These are phyloP conservation scores for Drosophila parvula DNA, from an alignment of 1,140 invertebrate genomes.

Conservation along the genomic window DNA sequence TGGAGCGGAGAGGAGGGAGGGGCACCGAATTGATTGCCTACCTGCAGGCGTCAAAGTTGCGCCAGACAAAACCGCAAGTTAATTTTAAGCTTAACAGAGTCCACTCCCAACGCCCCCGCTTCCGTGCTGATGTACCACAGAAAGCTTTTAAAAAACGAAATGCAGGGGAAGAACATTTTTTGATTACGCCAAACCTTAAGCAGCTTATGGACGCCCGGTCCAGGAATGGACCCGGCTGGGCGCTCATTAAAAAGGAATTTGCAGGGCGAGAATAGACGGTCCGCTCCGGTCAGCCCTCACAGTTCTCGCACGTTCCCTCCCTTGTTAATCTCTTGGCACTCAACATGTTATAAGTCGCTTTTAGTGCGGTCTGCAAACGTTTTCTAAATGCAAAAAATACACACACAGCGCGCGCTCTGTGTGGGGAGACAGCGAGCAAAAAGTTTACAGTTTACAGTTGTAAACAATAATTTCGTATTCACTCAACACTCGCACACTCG, in stretches of 20 bases:
- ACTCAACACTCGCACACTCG: constrained; percentile 67
- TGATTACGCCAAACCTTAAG: constrained; percentile 81
- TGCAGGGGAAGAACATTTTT: constrained; percentile 53
- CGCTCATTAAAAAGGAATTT: constrained; percentile 83
- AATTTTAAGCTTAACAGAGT: constrained; percentile 82
- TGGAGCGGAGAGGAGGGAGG: background rate
- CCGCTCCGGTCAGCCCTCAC: constrained; percentile 3
- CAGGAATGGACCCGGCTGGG: constrained; percentile 49
- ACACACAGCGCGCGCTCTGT: background rate
- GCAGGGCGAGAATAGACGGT: constrained; percentile 46
- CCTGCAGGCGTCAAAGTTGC: constrained; percentile 79
- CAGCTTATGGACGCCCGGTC: constrained; percentile 64
- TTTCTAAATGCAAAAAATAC: constrained; percentile 67
- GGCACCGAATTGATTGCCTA: constrained; percentile 75
- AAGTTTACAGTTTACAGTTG: constrained; percentile 79
- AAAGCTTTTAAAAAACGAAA: constrained; percentile 78
- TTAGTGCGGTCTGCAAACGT: constrained; percentile 78
- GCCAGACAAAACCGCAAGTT: constrained; percentile 77
- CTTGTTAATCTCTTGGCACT: constrained; percentile 82
- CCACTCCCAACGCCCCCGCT: constrained; percentile 35
- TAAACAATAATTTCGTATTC: constrained; percentile 83
- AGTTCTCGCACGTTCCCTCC: constrained; percentile 42
- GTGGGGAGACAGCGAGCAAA: constrained; percentile 13
- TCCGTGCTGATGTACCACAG: constrained; percentile 73
- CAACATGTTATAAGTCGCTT: constrained; percentile 84